Base-by-base conservation (phyloP, 2,797 vertebrate species). In the Bradypodion ventrale region DNA sequence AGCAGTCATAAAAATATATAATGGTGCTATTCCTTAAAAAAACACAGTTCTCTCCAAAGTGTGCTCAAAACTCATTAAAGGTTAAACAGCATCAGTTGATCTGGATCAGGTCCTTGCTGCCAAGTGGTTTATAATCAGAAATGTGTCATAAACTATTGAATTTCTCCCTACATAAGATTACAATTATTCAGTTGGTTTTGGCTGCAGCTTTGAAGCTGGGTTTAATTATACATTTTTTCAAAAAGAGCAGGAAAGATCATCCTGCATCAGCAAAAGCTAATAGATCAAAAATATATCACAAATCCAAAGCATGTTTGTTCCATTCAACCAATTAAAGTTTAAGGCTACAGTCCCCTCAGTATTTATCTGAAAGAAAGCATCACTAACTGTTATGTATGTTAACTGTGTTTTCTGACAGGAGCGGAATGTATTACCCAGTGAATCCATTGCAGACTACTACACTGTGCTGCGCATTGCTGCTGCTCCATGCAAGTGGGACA, bases 171-270 rank as follows among this genome's bases (percentile, higher is more conserved):
- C 69, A 84, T 52, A 0, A 78, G 29, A 80, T 63, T 83, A 23
- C 65, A 62, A 73, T 73, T 1, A 91, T 10, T 86, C 21, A 8
- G 13, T 44, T 82, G 40, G 27, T 87, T 86, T 87, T 81, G 73
- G 73, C 63, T 91, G 90, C 84, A 78, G 78, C 23, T 46, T 73
- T 87, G 83, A 72, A 84, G 66, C 69, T 65, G 82, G 62, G 69
- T 87, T 83, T 62, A 91, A 91, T 83, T 49, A n/a, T 73, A 73
- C 42, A 27, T 40, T 83, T 77, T 74, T 80, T 72, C 82, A 76
- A 72, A 69, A 7, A 68, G 73, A 62, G 56, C 13, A 16, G 7
- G 29, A 27, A 5, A 10, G 68, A 62, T 62, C 72, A 52, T 9
- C 6, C 62, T 70, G 40, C 42, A 72, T 19, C 65, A 46, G n/a